Conservation (phyloP, 2,797 vertebrate genomes). For the Mormyrops boulengeri region DNA sequence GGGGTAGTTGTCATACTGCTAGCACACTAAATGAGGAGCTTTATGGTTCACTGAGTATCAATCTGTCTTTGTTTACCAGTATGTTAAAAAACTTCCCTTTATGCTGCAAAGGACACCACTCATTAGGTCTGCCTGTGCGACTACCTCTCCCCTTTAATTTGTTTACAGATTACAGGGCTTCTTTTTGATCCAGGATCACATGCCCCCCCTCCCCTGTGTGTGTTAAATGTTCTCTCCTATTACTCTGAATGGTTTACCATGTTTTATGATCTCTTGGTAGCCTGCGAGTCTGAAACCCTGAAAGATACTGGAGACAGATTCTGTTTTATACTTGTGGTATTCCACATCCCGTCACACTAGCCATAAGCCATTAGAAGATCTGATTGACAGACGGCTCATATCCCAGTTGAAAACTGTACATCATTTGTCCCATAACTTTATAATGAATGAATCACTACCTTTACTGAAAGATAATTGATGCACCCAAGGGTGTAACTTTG, state of each 20-base stretch:
- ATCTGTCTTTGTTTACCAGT: constrained; percentile 3
- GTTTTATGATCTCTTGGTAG: background rate
- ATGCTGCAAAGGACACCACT: background rate
- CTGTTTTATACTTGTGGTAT: background rate
- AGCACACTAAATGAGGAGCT: background rate
- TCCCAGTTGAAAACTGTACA: background rate
- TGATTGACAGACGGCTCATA: background rate
- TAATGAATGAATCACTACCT: background rate
- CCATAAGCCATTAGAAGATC: background rate
- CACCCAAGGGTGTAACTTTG: background rate
- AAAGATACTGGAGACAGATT: background rate
- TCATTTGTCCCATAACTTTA: background rate
- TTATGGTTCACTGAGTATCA: background rate
- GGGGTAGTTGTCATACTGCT: background rate
- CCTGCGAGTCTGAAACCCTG: background rate
- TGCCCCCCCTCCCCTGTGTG: background rate
- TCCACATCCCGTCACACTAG: background rate
- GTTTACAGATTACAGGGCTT: background rate
- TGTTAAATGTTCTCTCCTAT: background rate
- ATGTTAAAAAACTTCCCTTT: background rate
- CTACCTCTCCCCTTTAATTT: background rate
- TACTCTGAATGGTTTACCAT: background rate
- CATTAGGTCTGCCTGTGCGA: background rate
- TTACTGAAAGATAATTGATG: background rate
- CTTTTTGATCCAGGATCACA: background rate